phyloP scores from a whole-genome alignment of 2,888 invertebrate species.

The Euplexia lucipara region DNA sequence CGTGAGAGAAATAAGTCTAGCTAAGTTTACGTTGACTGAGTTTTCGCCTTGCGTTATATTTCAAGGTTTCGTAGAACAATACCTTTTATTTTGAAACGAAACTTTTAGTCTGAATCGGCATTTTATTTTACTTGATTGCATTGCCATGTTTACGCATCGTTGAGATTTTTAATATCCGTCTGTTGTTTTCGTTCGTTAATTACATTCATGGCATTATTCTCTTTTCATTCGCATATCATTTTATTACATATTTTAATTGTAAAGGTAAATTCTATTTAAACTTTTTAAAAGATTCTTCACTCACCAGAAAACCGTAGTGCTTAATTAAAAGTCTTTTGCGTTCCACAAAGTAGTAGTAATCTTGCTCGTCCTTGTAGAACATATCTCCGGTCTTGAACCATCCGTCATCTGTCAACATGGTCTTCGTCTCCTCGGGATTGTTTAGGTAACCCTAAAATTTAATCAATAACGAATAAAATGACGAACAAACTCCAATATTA shows the following conservation, averaged over 20 bases:
- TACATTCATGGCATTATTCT: conserved; percentile 17
- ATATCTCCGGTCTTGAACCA: conserved; percentile 78
- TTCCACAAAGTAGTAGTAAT: conserved; percentile 74
- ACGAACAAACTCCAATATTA: neutral
- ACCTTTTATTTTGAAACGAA: conserved; percentile 18
- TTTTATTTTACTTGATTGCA: conserved; percentile 11
- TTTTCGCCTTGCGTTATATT: conserved; percentile 55
- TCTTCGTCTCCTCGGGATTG: conserved; percentile 72
- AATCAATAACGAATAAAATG: neutral
- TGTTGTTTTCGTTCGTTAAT: neutral
- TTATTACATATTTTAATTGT: conserved; percentile 21
- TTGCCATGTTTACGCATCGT: conserved; percentile 13
- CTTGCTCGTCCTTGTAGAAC: conserved; percentile 71
- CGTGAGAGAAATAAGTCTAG: conserved; percentile 75
- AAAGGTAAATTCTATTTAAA: conserved; percentile 21
- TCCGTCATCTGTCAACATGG: conserved; percentile 72
- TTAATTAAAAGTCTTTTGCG: conserved; percentile 75
- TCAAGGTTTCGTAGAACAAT: conserved; percentile 46
- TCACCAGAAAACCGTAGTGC: conserved; percentile 72
- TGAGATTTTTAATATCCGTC: conserved; percentile 12
- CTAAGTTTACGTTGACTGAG: conserved; percentile 71
- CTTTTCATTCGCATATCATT: neutral
- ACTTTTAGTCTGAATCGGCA: conserved; percentile 13
- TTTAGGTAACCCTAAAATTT: conserved; percentile 74
- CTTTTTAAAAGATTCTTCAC: conserved; percentile 20